Base-by-base conservation (phyloP, 2,113 vertebrate species). In the Catharus fuscescens region DNA sequence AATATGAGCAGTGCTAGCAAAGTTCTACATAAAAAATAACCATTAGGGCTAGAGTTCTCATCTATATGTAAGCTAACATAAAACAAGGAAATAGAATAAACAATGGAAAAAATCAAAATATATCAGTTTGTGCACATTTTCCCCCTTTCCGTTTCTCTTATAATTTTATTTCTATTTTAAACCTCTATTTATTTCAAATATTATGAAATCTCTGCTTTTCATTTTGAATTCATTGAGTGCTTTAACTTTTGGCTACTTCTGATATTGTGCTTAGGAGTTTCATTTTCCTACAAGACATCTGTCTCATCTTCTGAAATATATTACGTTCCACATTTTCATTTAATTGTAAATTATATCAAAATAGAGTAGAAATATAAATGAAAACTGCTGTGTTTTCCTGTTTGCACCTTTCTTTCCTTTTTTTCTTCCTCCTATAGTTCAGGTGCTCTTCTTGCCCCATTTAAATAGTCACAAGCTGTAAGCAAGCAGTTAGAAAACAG, bases 281-380 rank as follows among this genome's bases (percentile, higher is more conserved):
- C 53, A 34, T 87, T 93, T 89, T 80, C 36, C 38, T 61, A 47
- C 10, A 73, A 61, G 48, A 67, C 14, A 61, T 60, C 40, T 57
- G 15, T 52, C 61, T 70, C 11, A 14, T 79, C 38, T 28, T 86
- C 45, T 38, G 71, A 85, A 87, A 61, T 67, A 79, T 24, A 3
- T 38, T 87, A 14, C 6, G 42, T 69, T 95, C 21, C 18, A 54
- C 7, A 9, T 20, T 54, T 31, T 25, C 9, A 77, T 73, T 80
- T 65, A 52, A 57, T 76, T 93, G 92, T 57, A 84, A 71, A 67
- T 53, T 48, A 65, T 6, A 69, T 57, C 44, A 76, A 83, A 88
- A 86, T 24, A 66, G 18, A 88, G 38, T 14, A 84, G 18, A 67
- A 86, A 65, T 24, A 50, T 32, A 85, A 92, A 79, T 6, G 47